phyloP scores from a whole-genome alignment of 2,888 invertebrate genomes.

The Malachius bipustulatus region DNA sequence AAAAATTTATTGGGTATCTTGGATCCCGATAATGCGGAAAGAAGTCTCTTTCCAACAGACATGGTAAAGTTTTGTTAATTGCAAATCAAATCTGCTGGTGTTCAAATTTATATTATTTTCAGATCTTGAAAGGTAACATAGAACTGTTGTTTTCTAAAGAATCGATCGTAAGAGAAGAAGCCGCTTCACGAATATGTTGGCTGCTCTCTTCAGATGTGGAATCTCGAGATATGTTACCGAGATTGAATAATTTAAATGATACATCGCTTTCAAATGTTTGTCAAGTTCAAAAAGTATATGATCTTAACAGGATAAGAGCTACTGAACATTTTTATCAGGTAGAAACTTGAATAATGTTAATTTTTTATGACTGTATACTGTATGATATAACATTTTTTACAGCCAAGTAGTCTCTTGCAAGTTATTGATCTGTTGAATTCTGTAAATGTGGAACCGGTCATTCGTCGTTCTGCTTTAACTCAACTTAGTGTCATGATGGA shows the following conservation, averaged over 20 bases:
- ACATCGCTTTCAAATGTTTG: conserved; percentile 38
- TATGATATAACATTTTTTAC: conserved; percentile 7
- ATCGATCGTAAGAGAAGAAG: conserved; percentile 37
- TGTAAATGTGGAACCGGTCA: conserved; percentile 45
- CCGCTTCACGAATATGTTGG: conserved; percentile 41
- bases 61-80: conserved; percentile 35
- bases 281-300: conserved; percentile 30
- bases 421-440: conserved; percentile 35
- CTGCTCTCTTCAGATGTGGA: conserved; percentile 38
- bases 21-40: conserved; percentile 49
- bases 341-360: conserved; percentile 7
- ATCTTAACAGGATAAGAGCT: conserved; percentile 29
- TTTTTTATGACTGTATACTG: conserved; percentile 5
- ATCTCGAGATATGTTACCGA: conserved; percentile 36
- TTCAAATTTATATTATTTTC: conserved; percentile 9
- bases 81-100: too few relatives aligned
- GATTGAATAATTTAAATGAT: conserved; percentile 38
- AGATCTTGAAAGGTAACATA: conserved; percentile 41
- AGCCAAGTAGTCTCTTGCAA: conserved; percentile 40
- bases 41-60: conserved; percentile 43
- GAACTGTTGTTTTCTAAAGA: conserved; percentile 38
- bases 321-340: conserved; percentile 37
- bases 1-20: conserved; percentile 50
- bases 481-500: conserved; percentile 56
- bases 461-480: conserved; percentile 53